Evolutionary conservation across 2,888 invertebrate genomes (phyloP).

Genomic region (Gortyna flavago): DNA sequence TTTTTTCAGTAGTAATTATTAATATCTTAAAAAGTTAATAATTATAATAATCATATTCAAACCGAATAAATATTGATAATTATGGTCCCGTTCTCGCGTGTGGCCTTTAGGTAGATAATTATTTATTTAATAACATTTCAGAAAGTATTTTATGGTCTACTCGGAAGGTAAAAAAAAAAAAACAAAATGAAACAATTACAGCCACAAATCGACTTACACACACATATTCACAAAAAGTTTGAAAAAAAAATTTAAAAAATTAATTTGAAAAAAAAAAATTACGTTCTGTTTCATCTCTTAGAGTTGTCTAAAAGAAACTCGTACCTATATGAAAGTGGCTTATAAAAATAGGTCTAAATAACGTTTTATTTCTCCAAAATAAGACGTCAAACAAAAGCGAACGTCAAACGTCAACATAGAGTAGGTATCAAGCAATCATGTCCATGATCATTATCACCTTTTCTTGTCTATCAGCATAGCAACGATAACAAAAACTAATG

Average conservation of each 20-base stretch:
- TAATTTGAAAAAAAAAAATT: background rate
- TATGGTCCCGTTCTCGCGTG: background rate
- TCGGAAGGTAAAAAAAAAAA: background rate
- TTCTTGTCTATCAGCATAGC: background rate
- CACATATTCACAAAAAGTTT: background rate
- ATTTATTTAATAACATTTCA: background rate
- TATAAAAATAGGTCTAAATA: background rate
- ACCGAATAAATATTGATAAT: constrained; percentile 8
- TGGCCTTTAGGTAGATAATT: background rate
- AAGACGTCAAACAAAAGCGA: background rate
- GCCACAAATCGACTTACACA: background rate
- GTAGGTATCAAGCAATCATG: background rate
- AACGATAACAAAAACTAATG: constrained; percentile 10
- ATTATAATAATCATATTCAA: no score
- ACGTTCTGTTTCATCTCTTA: background rate
- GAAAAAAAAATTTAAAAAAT: background rate
- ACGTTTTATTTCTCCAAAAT: background rate
- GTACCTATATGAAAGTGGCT: background rate
- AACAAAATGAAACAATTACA: background rate
- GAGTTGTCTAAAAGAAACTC: background rate
- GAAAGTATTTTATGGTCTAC: constrained; percentile 1
- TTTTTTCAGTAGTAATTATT: background rate
- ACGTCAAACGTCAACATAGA: no score
- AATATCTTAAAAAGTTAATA: background rate
- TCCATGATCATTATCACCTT: background rate